Evolutionary conservation across 2,113 vertebrate species (phyloP).

Genomic region (Brachionichthys hirsutus): DNA sequence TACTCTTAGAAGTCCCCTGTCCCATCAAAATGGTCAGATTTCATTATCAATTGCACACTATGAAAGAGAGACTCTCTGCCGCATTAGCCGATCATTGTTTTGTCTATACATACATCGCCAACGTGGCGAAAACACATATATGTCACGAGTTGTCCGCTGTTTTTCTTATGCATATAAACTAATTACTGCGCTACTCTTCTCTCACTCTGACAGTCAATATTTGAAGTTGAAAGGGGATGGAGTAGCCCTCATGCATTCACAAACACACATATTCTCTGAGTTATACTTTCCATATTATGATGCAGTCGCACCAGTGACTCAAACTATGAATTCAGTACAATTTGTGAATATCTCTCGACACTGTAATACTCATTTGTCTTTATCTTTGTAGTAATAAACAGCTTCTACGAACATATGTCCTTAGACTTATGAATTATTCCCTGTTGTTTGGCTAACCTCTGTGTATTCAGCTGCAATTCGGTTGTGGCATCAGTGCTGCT

Average conservation of each 20-base stretch:
- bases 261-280: slow-evolving; percentile 21
- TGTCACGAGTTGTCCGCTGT: slow-evolving; percentile 36
- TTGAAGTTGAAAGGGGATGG: slow-evolving; percentile 35
- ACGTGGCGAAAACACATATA: slow-evolving; percentile 34
- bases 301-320: not conserved
- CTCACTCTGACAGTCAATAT: slow-evolving; percentile 58
- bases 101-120: slow-evolving; percentile 39
- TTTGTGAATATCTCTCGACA: not conserved
- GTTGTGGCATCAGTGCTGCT: slow-evolving; percentile 34
- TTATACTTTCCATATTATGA: slow-evolving; percentile 14
- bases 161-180: slow-evolving; percentile 64
- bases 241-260: slow-evolving; percentile 8
- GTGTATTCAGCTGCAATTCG: slow-evolving; percentile 58
- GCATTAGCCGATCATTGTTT: slow-evolving; percentile 53
- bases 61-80: slow-evolving; percentile 30
- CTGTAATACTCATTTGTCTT: not conserved
- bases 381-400: not conserved
- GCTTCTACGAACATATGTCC: slow-evolving; percentile 1
- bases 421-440: slow-evolving; percentile 11
- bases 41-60: slow-evolving; percentile 52
- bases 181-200: slow-evolving; percentile 42
- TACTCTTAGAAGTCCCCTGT: slow-evolving; percentile 55
- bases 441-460: slow-evolving; percentile 10
- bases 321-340: not conserved
- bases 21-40: slow-evolving; percentile 71